Base-by-base conservation (phyloP, 2,797 vertebrate genomes). In the Apogon talboti region DNA sequence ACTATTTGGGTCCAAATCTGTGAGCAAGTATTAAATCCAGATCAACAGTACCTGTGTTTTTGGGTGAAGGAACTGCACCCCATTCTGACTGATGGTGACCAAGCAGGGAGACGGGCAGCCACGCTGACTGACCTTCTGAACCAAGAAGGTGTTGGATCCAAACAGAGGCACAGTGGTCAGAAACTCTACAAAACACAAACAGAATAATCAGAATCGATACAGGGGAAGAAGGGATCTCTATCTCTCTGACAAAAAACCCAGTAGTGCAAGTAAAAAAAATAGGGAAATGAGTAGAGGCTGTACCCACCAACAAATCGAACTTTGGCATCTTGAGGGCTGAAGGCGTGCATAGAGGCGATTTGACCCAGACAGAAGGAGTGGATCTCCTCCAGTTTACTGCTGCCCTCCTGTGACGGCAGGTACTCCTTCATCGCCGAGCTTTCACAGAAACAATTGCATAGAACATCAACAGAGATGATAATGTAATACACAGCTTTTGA, bases 101-200 rank as follows among this genome's bases (percentile, higher is more conserved):
- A 94, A 42, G 70, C 94, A 92, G 3, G 95, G 96, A 2, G 90
- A 88, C 0, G 93, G 88, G 52, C 93, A 81, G 0, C 33, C 57
- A 0, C 49, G 41, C 12, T 90, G 80, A 0, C 94, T 98, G 59
- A 93, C 91, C 50, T 93, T 94, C 72, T 95, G 79, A 28, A 91
- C 93, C 0, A 71, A 0, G 63, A 94, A 98, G 11, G 79, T 63
- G 2, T 78, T 95, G 59, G 93, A 94, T 65, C 95, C 95, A 63
- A 98, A 99, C 76, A 95, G 86, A 7, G 94, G 95, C 63, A 95
- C 58, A 41, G 66, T 73, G 24, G 86, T 89, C 19, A 92, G 10
- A 0, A 83, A 52, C 63, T 95, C 97, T 99, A 58, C 61, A 61
- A 28, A 18, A 30, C 9, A 66, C 12, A 41, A 44, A 57, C 18